A percentile compares a stretch with the other conserved stretches of the same genome.
phyloP scores from a whole-genome alignment of 2,797 vertebrate genomes.

The Malacoraja senta region DNA sequence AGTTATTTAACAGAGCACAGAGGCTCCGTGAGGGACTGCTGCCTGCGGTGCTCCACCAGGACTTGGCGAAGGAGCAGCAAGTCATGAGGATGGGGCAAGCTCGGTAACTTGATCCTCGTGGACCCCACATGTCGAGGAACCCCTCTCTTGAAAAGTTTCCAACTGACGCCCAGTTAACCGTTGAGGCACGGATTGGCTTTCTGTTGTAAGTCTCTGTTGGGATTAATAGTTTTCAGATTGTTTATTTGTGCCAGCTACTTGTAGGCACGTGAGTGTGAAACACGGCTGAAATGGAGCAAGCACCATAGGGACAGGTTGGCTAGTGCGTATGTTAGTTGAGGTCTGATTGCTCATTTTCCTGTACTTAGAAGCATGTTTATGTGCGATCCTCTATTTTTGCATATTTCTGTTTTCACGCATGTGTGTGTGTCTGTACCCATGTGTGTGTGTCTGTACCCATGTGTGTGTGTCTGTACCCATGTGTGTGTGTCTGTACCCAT shows the following conservation, averaged over 20 bases:
- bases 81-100: background rate
- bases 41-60: background rate
- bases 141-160: background rate
- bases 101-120: background rate
- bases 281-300: background rate
- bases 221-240: background rate
- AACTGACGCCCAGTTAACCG: background rate
- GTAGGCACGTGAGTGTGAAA: background rate
- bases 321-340: too few relatives aligned
- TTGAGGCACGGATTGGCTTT: background rate
- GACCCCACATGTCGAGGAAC: background rate
- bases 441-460: too few relatives aligned
- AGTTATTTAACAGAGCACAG: background rate
- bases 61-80: background rate
- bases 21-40: background rate
- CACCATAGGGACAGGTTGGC: too few relatives aligned
- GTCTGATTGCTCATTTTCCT: too few relatives aligned
- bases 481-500: too few relatives aligned
- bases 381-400: too few relatives aligned
- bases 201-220: background rate
- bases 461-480: too few relatives aligned
- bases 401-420: too few relatives aligned
- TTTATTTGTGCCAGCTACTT: background rate
- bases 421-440: too few relatives aligned
- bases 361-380: too few relatives aligned